These are phyloP conservation scores for Dinoponera quadriceps DNA, from an alignment of 1,140 invertebrate species.

Conservation along the genomic window DNA sequence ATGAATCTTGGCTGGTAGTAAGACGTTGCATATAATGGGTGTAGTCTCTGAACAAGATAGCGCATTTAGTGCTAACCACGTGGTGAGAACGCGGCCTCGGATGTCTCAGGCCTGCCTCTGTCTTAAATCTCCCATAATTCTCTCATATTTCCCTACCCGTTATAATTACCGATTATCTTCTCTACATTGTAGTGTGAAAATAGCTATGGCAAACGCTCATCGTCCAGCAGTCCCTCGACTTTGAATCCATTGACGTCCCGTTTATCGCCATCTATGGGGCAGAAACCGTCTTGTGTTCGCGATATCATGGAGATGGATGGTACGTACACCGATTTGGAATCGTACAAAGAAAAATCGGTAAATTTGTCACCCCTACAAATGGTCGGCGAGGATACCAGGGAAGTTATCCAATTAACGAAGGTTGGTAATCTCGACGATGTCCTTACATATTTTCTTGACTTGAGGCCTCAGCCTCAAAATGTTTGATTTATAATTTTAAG, in stretches of 20 bases:
- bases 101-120: not conserved
- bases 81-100: not conserved
- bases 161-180: not conserved
- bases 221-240: slow-evolving; percentile 78
- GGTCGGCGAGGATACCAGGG: slow-evolving; percentile 31
- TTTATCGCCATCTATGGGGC: slow-evolving; percentile 66
- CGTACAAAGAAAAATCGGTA: slow-evolving; percentile 57
- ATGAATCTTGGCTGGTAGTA: not conserved
- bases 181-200: slow-evolving; percentile 78
- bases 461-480: no score
- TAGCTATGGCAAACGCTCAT: slow-evolving; percentile 76
- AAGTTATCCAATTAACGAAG: slow-evolving; percentile 56
- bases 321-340: slow-evolving; percentile 75
- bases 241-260: slow-evolving; percentile 67
- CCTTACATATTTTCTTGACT: not conserved
- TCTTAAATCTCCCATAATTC: not conserved
- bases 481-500: no score
- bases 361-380: slow-evolving; percentile 22
- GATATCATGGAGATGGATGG: slow-evolving; percentile 71
- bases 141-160: not conserved
- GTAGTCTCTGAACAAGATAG: not conserved
- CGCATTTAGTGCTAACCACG: not conserved
- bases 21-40: not conserved
- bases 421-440: slow-evolving; percentile 20
- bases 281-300: slow-evolving; percentile 61